Base-by-base conservation (phyloP, 2,113 vertebrate genomes). In the Austrofundulus limnaeus region DNA sequence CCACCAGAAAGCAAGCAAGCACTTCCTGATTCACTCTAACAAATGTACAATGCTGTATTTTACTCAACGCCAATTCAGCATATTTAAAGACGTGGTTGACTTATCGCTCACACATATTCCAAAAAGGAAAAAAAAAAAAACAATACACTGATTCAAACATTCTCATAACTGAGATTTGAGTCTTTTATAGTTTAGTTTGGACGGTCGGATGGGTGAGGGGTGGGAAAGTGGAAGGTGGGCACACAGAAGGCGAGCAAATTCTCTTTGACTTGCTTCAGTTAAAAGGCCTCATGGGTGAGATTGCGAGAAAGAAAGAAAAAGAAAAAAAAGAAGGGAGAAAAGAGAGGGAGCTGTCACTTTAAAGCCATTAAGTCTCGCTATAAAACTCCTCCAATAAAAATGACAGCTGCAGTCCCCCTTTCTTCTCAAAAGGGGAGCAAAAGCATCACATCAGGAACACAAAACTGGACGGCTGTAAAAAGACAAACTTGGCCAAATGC, bases 331-430 rank as follows among this genome's bases (percentile, higher is more conserved):
- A 25, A 43, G 64, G 21, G n/a, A n/a, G 25, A 28, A 68, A 52
- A 21, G 61, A 51, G 74, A 61, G 72, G 59, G 85, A 75, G 66
- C 85, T 87, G 85, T 89, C 81, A 86, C 90, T 92, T 92, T 89
- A 91, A n/a, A 92, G 87, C 86, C 87, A 86, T 92, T 91, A 91
- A 89, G 87, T 85, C 91, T 85, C 51, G 56, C 85, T 78, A 87
- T 91, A 93, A 93, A 92, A 83, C 83, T 76, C 65, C 77, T 70
- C 85, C 83, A 90, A 91, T 92, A 92, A 92, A 92, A 92, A 91
- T 90, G 90, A 92, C 92, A 93, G 90, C 92, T 92, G 92, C 81
- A 72, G 88, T 49, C 85, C 64, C 82, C 58, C 48, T 61, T 74
- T 86, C 85, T 84, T 76, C 86, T 87, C 85, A 89, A 90, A 91